These are phyloP conservation scores for Pterocles burchelli DNA, from an alignment of 2,113 vertebrate species.

Conservation along the genomic window DNA sequence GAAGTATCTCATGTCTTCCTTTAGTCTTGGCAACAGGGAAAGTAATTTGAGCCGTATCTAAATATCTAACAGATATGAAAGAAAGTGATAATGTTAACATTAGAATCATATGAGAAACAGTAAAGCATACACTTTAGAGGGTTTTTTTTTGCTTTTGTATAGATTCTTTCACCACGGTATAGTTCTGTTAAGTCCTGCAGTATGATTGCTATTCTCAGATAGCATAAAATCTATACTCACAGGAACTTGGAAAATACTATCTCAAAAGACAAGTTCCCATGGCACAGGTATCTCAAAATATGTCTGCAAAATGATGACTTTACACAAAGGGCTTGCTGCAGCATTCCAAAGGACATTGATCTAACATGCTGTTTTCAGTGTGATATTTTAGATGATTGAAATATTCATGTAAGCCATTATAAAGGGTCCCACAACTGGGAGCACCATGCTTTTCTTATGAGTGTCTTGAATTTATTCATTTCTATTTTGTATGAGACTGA, in stretches of 20 bases:
- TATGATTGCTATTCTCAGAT: conserved; percentile 28
- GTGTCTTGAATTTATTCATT: conserved; percentile 4
- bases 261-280: conserved; percentile 23
- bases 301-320: conserved; percentile 48
- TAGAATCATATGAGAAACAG: not conserved
- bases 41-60: not conserved
- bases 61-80: not conserved
- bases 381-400: conserved; percentile 64
- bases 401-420: conserved; percentile 64
- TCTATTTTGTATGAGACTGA: not conserved
- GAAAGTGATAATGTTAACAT: not conserved
- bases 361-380: conserved; percentile 33
- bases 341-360: conserved; percentile 55
- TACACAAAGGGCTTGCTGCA: conserved; percentile 32
- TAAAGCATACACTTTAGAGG: not conserved
- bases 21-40: not conserved
- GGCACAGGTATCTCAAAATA: conserved; percentile 43
- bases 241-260: conserved; percentile 26
- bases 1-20: not conserved
- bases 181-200: conserved; percentile 32
- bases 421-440: conserved; percentile 25
- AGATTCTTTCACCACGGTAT: not conserved
- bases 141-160: not conserved
- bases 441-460: conserved; percentile 14
- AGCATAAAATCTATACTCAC: conserved; percentile 63